Evolutionary conservation across 2,888 invertebrate genomes (phyloP).

Genomic region (Dioctria linearis): DNA sequence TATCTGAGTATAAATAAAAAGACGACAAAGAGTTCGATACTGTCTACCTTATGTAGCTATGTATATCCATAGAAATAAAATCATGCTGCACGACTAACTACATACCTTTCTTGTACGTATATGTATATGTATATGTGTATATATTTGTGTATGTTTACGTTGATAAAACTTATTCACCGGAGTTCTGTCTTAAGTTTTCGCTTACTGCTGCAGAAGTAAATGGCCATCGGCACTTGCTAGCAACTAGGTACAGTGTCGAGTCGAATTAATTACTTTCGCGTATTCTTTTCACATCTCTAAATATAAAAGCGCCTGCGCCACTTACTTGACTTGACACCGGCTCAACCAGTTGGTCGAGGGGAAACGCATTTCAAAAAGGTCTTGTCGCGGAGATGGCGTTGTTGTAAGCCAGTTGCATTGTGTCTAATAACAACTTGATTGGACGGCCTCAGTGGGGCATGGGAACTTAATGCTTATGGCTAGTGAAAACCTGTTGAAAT

Average conservation of each 20-base stretch:
- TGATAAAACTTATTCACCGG: slow-evolving; percentile 11
- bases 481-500: slow-evolving; percentile 20
- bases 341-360: slow-evolving; percentile 39
- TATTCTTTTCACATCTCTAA: slow-evolving; percentile 48
- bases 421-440: slow-evolving; percentile 22
- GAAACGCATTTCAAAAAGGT: slow-evolving; percentile 20
- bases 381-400: background rate
- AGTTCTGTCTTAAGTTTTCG: background rate
- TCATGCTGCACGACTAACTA: slow-evolving; percentile 21
- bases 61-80: slow-evolving; percentile 26
- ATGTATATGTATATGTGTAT: too few relatives aligned
- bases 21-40: background rate
- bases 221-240: slow-evolving; percentile 10
- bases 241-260: slow-evolving; percentile 23
- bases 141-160: background rate
- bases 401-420: slow-evolving; percentile 35
- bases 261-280: slow-evolving; percentile 53
- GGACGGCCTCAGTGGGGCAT: slow-evolving; percentile 16
- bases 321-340: slow-evolving; percentile 50
- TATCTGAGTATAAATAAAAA: slow-evolving; percentile 9
- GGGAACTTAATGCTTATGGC: slow-evolving; percentile 21
- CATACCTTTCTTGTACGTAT: too few relatives aligned
- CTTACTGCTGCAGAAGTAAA: background rate
- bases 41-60: slow-evolving; percentile 13
- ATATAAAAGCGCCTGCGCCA: slow-evolving; percentile 46